Evolutionary conservation across 2,888 invertebrate species (phyloP), one percentile per base, ranked within the genome.

Genomic region (Polyommatus iphigenia): DNA sequence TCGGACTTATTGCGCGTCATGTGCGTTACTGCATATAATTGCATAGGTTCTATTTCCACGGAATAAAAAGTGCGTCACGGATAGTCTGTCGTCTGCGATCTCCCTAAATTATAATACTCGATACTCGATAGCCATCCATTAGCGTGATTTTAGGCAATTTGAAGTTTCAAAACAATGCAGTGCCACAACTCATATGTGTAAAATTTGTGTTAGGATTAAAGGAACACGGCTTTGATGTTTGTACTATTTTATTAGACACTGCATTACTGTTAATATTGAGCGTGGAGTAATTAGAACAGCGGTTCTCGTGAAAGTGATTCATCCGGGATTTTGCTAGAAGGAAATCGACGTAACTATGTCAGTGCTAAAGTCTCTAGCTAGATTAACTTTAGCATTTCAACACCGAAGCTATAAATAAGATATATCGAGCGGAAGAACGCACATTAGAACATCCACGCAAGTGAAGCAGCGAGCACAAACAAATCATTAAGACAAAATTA

Each of bases 401-500:
- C 78, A 79, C 77, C 36, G 76, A 73, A 76, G 75, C 78, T 76
- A 78, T 79, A 79, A 80, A 81, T 79, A 80, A 81, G 77, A 80
- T 80, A 77, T 78, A 80, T 80, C 78, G 79, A 77, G 79, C 79
- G 78, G 80, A 79, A 80, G 78, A 81, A 59, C 78, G 78, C 50
- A 71, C 78, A 79, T 80, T 78, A 80, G 81, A 81, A 78, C 79
- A 80, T 80, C 67, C 80, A 79, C 78, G 77, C 81, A 79, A 80
- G 78, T 78, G 79, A 79, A 80, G 77, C 79, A 76, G 80, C 79
- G 79, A 81, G 80, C 80, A 79, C 81, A 80, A 81, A 82, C 81
- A 81, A 81, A 81, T 82, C 81, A 80, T 82, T 80, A 80, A 81
- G 78, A 80, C 81, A 75, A 81, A 82, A 81, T 83, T 82, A 82